These are phyloP conservation scores for Xenopus borealis DNA, from an alignment of 2,113 vertebrate genomes.

Conservation along the genomic window DNA sequence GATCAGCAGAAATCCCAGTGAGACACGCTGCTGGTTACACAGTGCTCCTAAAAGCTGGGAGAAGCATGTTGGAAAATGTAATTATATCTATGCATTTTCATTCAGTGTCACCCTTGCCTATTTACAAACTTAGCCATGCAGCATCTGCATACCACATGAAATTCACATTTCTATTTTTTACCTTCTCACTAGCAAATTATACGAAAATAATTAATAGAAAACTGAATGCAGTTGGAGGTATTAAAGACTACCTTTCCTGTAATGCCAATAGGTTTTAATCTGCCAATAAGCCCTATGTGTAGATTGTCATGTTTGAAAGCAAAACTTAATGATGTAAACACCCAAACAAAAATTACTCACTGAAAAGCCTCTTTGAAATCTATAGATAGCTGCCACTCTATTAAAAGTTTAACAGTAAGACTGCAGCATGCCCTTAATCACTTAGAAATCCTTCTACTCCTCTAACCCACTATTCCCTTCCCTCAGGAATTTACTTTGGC, in stretches of 20 bases:
- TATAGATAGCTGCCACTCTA: too few species aligned
- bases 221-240: neutral
- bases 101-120: slow-evolving; percentile 40
- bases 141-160: slow-evolving; percentile 19
- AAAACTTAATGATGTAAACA: too few species aligned
- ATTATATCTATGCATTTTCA: slow-evolving; percentile 34
- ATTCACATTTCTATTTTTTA: slow-evolving; percentile 1
- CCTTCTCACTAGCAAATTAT: neutral
- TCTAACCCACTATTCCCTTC: too few species aligned
- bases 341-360: too few species aligned
- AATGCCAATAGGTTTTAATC: neutral
- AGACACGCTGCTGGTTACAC: slow-evolving; percentile 37
- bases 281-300: neutral
- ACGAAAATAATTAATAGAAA: neutral
- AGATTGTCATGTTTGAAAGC: too few species aligned
- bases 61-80: slow-evolving; percentile 41
- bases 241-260: neutral
- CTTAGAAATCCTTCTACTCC: too few species aligned
- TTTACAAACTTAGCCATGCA: slow-evolving; percentile 32
- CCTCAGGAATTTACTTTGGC: too few species aligned
- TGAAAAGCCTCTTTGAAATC: too few species aligned
- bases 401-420: too few species aligned
- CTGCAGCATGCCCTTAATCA: too few species aligned
- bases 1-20: slow-evolving; percentile 46
- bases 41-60: slow-evolving; percentile 28